These are phyloP conservation scores for Platyscapa corneri DNA, from an alignment of 1,140 invertebrate genomes.

Conservation along the genomic window DNA sequence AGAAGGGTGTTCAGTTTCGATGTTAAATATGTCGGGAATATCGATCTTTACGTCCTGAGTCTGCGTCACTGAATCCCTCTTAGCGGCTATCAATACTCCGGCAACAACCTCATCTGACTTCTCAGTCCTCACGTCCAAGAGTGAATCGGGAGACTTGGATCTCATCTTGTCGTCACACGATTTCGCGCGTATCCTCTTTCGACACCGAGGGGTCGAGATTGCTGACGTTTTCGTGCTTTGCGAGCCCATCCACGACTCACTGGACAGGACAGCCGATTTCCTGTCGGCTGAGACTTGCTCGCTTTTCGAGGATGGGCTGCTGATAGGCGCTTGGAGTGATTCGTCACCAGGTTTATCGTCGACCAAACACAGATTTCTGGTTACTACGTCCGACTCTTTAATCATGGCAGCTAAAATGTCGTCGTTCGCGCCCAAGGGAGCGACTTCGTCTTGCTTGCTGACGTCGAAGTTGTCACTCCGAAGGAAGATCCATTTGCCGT, in stretches of 20 bases:
- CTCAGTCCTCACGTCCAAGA: conserved; percentile 53
- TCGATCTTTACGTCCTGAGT: conserved; percentile 36
- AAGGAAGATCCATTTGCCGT: conserved; percentile 43
- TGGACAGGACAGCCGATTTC: conserved; percentile 46
- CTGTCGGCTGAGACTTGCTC: conserved; percentile 2
- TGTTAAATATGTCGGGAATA: conserved; percentile 19
- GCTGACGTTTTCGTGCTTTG: conserved; percentile 54
- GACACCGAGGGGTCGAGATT: background rate
- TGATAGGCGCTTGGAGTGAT: no score
- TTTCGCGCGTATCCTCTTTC: background rate
- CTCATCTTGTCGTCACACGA: conserved; percentile 57
- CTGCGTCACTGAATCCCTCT: background rate
- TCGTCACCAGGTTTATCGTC: background rate
- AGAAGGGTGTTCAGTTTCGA: conserved; percentile 1
- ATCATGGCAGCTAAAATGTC: conserved; percentile 17
- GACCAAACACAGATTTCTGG: background rate
- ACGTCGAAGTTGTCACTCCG: background rate
- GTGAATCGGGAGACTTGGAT: conserved; percentile 35
- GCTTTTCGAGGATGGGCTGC: background rate
- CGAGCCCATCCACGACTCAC: conserved; percentile 50
- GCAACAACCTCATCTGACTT: background rate
- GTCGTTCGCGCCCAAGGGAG: background rate
- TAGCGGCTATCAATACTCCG: background rate
- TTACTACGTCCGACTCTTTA: conserved; percentile 20
- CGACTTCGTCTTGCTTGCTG: background rate